These are phyloP conservation scores for Heterocephalus glaber DNA, from an alignment of 2,113 vertebrate species.

Conservation along the genomic window DNA sequence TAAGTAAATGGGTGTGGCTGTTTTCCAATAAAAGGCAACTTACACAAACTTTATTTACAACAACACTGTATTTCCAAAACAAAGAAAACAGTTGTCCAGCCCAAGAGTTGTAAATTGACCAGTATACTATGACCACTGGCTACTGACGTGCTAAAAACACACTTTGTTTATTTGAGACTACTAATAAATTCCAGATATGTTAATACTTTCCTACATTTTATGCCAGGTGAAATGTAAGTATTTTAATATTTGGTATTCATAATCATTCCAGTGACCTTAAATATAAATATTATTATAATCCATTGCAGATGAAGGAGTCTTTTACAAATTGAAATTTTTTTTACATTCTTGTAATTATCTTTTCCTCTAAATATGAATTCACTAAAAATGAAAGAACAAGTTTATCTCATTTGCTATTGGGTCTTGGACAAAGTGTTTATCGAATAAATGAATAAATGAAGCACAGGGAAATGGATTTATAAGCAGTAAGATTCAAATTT, in stretches of 20 bases:
- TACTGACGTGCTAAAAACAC: neutral
- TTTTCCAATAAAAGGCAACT: neutral
- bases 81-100: neutral
- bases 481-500: neutral
- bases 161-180: neutral
- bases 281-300: neutral
- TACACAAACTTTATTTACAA: neutral
- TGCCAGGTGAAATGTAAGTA: neutral
- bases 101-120: neutral
- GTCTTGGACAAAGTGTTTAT: neutral
- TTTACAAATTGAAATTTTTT: conserved; percentile 15
- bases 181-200: neutral
- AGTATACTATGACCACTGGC: neutral
- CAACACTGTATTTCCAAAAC: neutral
- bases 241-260: neutral
- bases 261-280: neutral
- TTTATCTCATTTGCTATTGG: neutral
- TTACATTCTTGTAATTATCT: neutral
- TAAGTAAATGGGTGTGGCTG: no score
- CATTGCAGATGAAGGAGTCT: neutral
- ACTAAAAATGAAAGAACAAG: neutral
- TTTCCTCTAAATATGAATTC: neutral
- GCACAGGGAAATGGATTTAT: neutral
- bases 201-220: neutral
- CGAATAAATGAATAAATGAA: neutral